Base-by-base conservation (phyloP, 2,113 vertebrate genomes). In the Lathamus discolor region DNA sequence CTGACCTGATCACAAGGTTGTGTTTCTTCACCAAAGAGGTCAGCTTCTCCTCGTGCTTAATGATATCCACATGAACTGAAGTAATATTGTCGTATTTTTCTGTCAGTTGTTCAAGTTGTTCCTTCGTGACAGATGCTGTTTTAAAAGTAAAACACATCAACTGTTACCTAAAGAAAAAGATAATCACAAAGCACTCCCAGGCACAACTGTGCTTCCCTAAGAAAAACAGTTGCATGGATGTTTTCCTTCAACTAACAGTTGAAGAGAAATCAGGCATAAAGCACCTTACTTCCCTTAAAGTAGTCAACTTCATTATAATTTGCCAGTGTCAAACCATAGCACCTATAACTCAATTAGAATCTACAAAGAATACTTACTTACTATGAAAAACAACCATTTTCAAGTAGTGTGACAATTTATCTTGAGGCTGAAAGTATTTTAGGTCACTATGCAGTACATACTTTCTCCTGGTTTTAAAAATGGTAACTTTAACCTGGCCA, bases 1-100 rank as follows among this genome's bases (percentile, higher is more conserved):
- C 92, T 92, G 37, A 99, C 99, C 99, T 99, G 98, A 99, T 99
- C 86, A 99, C 99, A 90, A 99, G 90, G 90, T 99, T 92, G 0
- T 99, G 99, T 16, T 98, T 98, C 96, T 98, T 98, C 95, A 99
- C 94, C 97, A 99, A 96, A 33, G 98, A 98, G 44, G 97, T 96
- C 39, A 99, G 90, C 80, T 98, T 98, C 41, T 98, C 97, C 35
- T 99, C 98, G 2, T 99, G 96, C 83, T 98, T 98, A 69, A 98
- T 92, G 63, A 98, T 96, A 37, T 99, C 98, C 96, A 99, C 59
- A 86, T 96, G 97, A 83, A 99, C 51, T 31, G 99, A 97, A 88
- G 98, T 98, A 89, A 99, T 97, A 49, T 98, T 98, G 24, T 94
- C 97, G 75, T 99, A 99, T 67, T 97, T 99, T 86, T 97, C 96